These are phyloP conservation scores for Neofelis nebulosa DNA, from an alignment of 2,113 vertebrate species.

Conservation along the genomic window DNA sequence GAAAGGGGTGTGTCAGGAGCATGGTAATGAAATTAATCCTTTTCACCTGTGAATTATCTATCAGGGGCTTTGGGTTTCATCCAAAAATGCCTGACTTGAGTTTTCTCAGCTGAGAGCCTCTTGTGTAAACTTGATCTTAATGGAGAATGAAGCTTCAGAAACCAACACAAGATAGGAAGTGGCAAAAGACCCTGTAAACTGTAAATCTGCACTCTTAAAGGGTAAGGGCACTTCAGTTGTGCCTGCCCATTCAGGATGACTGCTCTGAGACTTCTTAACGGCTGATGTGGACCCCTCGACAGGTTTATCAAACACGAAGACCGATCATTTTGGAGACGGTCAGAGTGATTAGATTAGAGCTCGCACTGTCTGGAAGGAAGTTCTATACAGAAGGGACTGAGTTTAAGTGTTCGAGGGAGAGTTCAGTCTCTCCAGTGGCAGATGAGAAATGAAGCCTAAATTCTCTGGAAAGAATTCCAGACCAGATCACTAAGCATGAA, in stretches of 20 bases:
- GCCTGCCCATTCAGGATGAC: neutral
- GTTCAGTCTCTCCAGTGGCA: neutral
- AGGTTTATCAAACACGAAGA: slow-evolving; percentile 18
- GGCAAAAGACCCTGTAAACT: neutral
- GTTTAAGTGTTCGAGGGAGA: neutral
- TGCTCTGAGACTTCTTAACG: neutral
- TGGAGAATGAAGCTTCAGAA: slow-evolving; percentile 59
- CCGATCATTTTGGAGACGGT: neutral
- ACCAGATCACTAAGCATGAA: neutral
- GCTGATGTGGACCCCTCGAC: neutral
- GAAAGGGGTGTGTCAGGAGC: slow-evolving; percentile 74
- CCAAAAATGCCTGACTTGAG: slow-evolving; percentile 60
- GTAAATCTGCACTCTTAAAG: slow-evolving; percentile 14
- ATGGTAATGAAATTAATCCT: slow-evolving; percentile 75
- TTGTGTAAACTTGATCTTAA: slow-evolving; percentile 70
- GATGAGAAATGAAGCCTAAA: neutral
- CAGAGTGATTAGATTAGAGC: neutral
- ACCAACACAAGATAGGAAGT: neutral
- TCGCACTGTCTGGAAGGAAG: neutral
- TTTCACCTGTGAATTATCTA: slow-evolving; percentile 75
- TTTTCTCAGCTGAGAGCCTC: slow-evolving; percentile 58
- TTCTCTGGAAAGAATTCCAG: neutral
- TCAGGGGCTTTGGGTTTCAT: slow-evolving; percentile 60
- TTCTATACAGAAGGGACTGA: neutral
- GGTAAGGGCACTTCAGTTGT: neutral